A percentile compares a stretch with the other conserved stretches of the same genome.
Evolutionary conservation across 2,797 vertebrate genomes (phyloP).

Genomic region (Tadarida brasiliensis): DNA sequence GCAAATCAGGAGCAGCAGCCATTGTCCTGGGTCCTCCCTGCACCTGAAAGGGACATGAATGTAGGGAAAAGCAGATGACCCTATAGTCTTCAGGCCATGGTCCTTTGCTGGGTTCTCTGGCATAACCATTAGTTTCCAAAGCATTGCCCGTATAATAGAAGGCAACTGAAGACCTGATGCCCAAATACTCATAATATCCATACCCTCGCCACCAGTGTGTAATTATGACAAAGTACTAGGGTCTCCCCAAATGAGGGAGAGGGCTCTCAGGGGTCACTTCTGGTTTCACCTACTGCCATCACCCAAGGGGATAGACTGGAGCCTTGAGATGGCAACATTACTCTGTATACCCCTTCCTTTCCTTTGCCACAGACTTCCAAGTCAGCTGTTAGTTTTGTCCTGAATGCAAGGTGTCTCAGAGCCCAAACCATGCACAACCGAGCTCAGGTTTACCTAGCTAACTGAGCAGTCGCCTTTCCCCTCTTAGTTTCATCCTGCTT

Average conservation of each 20-base stretch:
- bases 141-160: not conserved
- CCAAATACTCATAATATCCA: not conserved
- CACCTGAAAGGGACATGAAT: constrained; percentile 12
- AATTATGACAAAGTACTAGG: not conserved
- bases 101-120: not conserved
- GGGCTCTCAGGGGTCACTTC: not conserved
- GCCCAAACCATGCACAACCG: not conserved
- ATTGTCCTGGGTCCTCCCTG: constrained; percentile 53
- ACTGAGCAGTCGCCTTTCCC: not conserved
- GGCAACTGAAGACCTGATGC: not conserved
- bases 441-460: not conserved
- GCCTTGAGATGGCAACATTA: not conserved
- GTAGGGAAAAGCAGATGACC: not conserved
- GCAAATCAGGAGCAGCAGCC: constrained; percentile 46
- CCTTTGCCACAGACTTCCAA: not conserved
- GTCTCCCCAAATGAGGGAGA: not conserved
- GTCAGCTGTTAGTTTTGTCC: not conserved
- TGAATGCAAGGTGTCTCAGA: not conserved
- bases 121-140: not conserved
- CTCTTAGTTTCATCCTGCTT: not conserved
- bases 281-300: no score
- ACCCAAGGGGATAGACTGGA: not conserved
- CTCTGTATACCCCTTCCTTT: not conserved
- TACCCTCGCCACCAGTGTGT: not conserved
- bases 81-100: not conserved